These are phyloP conservation scores for Trichopria drosophilae DNA, from an alignment of 2,888 invertebrate species.

Conservation along the genomic window DNA sequence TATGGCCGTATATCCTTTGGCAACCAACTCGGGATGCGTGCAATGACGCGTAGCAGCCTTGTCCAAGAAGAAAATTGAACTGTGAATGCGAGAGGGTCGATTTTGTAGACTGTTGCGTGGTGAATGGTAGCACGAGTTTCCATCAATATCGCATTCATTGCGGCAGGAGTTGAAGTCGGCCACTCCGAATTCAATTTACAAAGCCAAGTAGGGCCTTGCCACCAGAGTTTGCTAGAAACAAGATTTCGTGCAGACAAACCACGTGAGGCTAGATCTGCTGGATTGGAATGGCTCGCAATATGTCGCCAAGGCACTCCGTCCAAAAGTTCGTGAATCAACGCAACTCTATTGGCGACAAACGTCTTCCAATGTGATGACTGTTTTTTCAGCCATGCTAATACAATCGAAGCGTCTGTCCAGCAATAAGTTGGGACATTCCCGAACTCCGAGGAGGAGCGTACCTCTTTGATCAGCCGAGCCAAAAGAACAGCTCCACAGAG, in stretches of 20 bases:
- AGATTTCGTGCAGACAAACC: no score
- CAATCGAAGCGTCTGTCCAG: conserved; percentile 26
- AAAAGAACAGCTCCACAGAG: no score
- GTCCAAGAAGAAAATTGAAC: no score
- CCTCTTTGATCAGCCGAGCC: neutral
- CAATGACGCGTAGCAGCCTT: no score
- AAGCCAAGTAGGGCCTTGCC: neutral
- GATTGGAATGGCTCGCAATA: conserved; percentile 2
- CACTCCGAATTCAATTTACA: neutral
- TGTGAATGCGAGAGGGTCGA: no score
- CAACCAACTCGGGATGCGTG: no score
- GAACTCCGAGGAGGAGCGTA: neutral
- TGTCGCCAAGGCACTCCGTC: conserved; percentile 7
- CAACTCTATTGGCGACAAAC: conserved; percentile 17
- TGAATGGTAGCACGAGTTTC: no score
- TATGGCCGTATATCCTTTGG: no score
- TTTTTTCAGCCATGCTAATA: conserved; percentile 10
- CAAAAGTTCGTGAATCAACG: conserved; percentile 7
- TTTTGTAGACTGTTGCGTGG: no score
- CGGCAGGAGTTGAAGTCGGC: no score
- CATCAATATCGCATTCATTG: no score
- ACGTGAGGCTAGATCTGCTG: conserved; percentile 15
- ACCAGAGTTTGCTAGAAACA: no score
- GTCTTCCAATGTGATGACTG: conserved; percentile 15
- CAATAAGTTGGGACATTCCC: neutral